Conservation (phyloP, 2,113 vertebrate species). For the Zosterops pallidus region DNA sequence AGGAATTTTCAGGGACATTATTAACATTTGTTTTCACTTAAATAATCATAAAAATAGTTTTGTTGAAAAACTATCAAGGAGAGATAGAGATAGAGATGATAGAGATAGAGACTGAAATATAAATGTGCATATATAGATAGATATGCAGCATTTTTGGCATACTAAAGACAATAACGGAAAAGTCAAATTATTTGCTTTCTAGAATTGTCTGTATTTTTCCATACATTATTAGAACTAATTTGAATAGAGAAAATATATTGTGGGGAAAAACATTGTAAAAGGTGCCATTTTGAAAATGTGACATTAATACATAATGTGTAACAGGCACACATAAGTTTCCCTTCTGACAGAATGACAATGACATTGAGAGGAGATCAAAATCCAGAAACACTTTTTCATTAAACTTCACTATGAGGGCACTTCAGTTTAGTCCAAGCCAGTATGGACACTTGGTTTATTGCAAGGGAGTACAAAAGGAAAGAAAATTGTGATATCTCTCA, state of each 20-base stretch:
- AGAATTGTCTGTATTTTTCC: neutral
- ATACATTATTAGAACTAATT: neutral
- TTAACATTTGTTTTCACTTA: slow-evolving; percentile 12
- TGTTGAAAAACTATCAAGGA: neutral
- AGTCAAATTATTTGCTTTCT: neutral
- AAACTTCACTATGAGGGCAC: neutral
- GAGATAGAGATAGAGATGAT: neutral
- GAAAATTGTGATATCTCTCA: neutral
- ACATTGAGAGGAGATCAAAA: neutral
- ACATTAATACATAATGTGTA: neutral
- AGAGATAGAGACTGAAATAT: neutral
- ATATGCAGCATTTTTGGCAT: neutral
- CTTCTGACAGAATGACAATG: neutral
- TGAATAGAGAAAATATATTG: neutral
- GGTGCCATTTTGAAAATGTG: neutral
- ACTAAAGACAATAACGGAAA: neutral
- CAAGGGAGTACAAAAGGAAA: neutral
- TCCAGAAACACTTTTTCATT: neutral
- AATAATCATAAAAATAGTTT: neutral
- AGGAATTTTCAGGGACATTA: neutral
- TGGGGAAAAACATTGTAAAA: neutral
- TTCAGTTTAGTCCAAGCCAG: neutral
- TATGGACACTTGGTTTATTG: neutral
- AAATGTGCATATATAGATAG: neutral
- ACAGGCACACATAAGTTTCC: fast-evolving